Evolutionary conservation across 1,140 invertebrate species (phyloP).

Genomic region (Drosophila chauvacae): DNA sequence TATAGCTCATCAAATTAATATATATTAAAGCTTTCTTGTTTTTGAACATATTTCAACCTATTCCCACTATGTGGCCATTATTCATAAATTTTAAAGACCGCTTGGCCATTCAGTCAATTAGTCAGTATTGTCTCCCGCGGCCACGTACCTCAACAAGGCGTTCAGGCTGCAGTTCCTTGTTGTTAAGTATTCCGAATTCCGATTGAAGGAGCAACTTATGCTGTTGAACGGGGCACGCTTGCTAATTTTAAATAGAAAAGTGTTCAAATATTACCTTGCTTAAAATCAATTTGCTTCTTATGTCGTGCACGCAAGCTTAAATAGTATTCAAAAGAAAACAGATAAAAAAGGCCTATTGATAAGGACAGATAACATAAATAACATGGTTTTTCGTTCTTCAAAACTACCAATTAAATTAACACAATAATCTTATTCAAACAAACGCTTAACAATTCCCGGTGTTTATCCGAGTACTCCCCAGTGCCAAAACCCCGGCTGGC

Average conservation of each 20-base stretch:
- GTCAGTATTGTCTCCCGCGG: too few relatives aligned
- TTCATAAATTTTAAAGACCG: neutral
- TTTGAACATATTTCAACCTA: neutral
- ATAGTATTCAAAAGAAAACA: neutral
- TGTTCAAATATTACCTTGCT: neutral
- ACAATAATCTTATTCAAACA: conserved; percentile 1
- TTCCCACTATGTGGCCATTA: neutral
- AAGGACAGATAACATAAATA: neutral
- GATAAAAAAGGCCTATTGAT: neutral
- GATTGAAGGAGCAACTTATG: neutral
- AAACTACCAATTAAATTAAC: neutral
- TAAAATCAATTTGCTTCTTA: neutral
- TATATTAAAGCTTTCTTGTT: neutral
- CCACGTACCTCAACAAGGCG: too few relatives aligned
- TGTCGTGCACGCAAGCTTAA: neutral
- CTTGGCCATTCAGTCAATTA: too few relatives aligned
- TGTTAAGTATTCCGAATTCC: too few relatives aligned
- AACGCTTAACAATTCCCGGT: neutral
- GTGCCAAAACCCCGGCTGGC: conserved; percentile 15
- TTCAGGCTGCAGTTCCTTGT: too few relatives aligned
- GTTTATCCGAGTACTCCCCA: conserved; percentile 11
- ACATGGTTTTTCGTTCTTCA: neutral
- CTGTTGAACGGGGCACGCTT: neutral
- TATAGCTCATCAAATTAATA: neutral
- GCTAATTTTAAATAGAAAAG: neutral